phyloP scores from a whole-genome alignment of 1,140 invertebrate species.

The Platyscapa corneri region DNA sequence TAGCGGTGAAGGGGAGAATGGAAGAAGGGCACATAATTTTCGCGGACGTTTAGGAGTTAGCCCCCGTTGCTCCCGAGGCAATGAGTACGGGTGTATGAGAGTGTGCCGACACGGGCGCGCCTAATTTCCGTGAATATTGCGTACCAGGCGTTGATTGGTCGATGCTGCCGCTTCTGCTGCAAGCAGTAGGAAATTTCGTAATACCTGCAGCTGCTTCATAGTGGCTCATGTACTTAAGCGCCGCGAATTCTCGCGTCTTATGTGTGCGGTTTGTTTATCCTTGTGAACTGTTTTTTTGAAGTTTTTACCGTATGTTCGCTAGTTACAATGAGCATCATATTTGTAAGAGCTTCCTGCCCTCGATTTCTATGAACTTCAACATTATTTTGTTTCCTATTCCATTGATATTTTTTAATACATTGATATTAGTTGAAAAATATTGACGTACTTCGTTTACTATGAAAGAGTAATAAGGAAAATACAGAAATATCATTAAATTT shows the following conservation, averaged over 20 bases:
- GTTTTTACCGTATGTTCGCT: neutral
- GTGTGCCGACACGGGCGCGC: constrained; percentile 1
- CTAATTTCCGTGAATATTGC: constrained; percentile 48
- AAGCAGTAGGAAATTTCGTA: constrained; percentile 19
- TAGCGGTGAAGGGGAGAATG: too few relatives aligned
- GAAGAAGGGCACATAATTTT: constrained; percentile 24
- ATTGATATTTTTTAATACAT: neutral
- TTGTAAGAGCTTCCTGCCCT: neutral
- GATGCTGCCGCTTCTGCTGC: neutral
- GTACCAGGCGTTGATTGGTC: constrained; percentile 44
- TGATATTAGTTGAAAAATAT: neutral
- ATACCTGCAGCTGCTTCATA: neutral
- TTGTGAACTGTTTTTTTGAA: neutral
- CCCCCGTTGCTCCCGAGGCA: neutral
- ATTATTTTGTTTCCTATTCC: neutral
- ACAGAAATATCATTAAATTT: neutral
- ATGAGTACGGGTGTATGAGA: neutral
- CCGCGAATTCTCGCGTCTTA: neutral
- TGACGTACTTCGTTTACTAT: neutral
- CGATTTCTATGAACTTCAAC: neutral
- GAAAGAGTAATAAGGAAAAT: neutral
- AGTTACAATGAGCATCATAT: neutral
- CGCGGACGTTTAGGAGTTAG: constrained; percentile 32
- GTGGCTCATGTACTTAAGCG: neutral
- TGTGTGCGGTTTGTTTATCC: neutral